Base-by-base conservation (phyloP, 2,797 vertebrate species). In the Platalea minor region DNA sequence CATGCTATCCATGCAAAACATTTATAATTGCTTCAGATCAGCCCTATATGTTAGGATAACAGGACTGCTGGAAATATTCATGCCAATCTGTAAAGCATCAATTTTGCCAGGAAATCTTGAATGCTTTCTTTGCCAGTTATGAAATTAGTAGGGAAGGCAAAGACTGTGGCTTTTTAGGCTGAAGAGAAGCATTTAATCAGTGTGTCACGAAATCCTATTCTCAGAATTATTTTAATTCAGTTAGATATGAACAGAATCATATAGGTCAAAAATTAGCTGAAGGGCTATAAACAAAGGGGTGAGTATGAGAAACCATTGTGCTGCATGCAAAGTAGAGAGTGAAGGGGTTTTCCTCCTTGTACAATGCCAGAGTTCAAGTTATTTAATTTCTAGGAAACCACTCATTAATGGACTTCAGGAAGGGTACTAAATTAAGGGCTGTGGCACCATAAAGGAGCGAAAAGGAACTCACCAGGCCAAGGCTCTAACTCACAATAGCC, bases 141-240 rank as follows among this genome's bases (percentile, higher is more conserved):
- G 15, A 83, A 87, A 94, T 86, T 74, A 80, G 51, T 29, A 72
- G 24, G 26, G 25, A 82, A 94, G 61, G 70, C 29, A 69, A 91
- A 84, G 37, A 25, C 28, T 50, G 33, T 54, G 48, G 33, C 56
- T 74, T 88, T 93, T 96, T 85, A 89, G 51, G 68, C 56, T 84
- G 53, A 89, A 94, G 10, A 76, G 54, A 95, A 92, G 24, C 41
- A 74, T 89, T 85, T 95, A 94, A 94, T 93, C 53, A 64, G 21
- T 64, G 37, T 69, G 35, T 79, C 46, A 50, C 70, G 28, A 91
- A 85, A 93, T 65, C 25, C 45, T 74, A 10, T 45, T 77, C 23
- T 91, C 56, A 85, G 39, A 88, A 93, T 70, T 82, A 50, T 87
- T 93, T 88, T 93, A 93, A 82, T 95, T 89, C 41, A 17, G 82